A percentile compares a stretch with the other conserved stretches of the same genome.
Conservation (phyloP, 2,888 invertebrate genomes). For the Philhelius pedissequus region DNA sequence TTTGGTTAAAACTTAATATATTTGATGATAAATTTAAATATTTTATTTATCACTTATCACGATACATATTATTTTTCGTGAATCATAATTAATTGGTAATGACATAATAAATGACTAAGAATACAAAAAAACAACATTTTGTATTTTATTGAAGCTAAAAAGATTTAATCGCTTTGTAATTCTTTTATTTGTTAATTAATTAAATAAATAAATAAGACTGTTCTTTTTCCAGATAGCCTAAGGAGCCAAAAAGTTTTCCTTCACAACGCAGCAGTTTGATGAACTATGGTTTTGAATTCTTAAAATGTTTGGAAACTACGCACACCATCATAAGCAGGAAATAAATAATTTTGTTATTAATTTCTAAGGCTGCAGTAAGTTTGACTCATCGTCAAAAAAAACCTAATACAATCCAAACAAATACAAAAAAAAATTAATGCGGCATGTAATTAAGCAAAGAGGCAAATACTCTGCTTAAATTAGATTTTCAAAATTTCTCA, state of each 20-base stretch:
- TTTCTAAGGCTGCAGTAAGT: slow-evolving; percentile 14
- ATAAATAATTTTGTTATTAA: background rate
- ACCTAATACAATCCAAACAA: background rate
- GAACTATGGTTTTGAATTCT: background rate
- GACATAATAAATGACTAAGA: too few relatives aligned
- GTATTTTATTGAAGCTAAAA: too few relatives aligned
- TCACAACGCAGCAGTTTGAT: background rate
- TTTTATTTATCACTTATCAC: too few relatives aligned
- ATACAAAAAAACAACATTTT: too few relatives aligned
- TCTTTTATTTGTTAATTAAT: too few relatives aligned
- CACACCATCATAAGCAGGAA: background rate
- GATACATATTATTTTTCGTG: too few relatives aligned
- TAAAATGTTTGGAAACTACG: background rate
- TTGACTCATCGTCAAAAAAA: background rate
- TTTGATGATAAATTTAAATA: too few relatives aligned
- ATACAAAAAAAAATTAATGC: slow-evolving; percentile 14
- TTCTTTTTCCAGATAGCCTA: background rate
- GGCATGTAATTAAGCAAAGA: slow-evolving; percentile 29
- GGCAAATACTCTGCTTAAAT: slow-evolving; percentile 55
- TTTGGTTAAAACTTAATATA: too few relatives aligned
- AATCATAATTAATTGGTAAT: too few relatives aligned
- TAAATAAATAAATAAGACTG: too few relatives aligned
- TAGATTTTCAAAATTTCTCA: slow-evolving; percentile 67
- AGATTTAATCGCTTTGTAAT: too few relatives aligned
- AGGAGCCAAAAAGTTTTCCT: background rate